Evolutionary conservation across 1,140 invertebrate genomes (phyloP), one percentile per base, ranked within the genome.

Genomic region (Drosophila seguyi): DNA sequence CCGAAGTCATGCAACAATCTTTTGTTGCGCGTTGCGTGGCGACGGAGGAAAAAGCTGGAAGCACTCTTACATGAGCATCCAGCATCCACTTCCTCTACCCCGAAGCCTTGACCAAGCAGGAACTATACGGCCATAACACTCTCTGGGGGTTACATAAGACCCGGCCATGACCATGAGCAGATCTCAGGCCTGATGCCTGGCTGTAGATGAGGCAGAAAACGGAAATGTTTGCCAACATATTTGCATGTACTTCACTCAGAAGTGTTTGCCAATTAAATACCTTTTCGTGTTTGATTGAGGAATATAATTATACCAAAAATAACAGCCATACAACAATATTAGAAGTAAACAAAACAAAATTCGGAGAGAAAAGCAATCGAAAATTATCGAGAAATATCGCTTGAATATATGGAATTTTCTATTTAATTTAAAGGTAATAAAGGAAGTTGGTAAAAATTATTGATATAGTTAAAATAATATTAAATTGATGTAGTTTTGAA

Each of bases 131-230:
- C 8, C 14, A 42, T 22, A n/a, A 2, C 25, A 2, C 36, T 45
- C 45, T 45, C 14, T n/a, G 45, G 48, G 22, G 58, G 45, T 67
- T 68, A 68, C 63, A 68, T 48, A 68, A 68, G 29, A 53, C 44
- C 48, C 57, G 79, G 53, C 80, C 80, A 53, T 82, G 79, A 63
- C 79, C 80, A 61, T 79, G 34, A 16, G 14, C 18, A 7, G 44
- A 47, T 18, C 7, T 22, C n/a, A n/a, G n/a, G 45, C 11, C 22
- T 29, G 16, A 6, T 29, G 25, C 31, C n/a, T 42, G 44, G 41
- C 25, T 22, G 41, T 27, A 59, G 45, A 22, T 29, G 25, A 18
- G n/a, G n/a, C 20, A 5, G 13, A 4, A 36, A 27, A 36, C 36
- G 50, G 45, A 45, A 42, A 56, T 45, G 38, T 59, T 55, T 52